Base-by-base conservation (phyloP, 2,113 vertebrate species). In the Hymenochirus boettgeri region DNA sequence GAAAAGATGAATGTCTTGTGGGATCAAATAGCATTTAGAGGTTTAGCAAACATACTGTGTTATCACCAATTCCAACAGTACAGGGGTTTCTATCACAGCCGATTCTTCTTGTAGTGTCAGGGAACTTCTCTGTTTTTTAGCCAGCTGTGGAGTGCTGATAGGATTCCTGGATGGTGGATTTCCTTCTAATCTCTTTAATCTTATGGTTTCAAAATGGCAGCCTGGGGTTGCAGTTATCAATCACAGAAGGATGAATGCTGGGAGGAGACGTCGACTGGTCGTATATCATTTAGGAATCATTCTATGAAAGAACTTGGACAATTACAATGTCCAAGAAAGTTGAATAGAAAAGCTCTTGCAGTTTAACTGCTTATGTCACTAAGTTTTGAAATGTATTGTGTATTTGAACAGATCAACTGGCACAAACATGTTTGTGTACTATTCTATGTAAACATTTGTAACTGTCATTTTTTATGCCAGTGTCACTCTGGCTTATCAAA, bases 141-240 rank as follows among this genome's bases (percentile, higher is more conserved):
- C 79, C 79, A 85, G 83, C 86, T 88, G 87, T 65, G 81, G 72
- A 74, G 53, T 73, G 70, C 63, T 82, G 87, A 89, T 89, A 89
- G 82, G 75, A 87, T 89, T 88, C 76, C 70, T 57, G 74, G 61
- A 77, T 75, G 73, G 70, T 84, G 80, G 80, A 85, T 85, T 89
- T 88, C 87, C 86, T 85, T 79, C 81, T 81, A 74, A 81, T 77
- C 78, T 72, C 82, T 82, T 70, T 70, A 74, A 76, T 79, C 76
- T 75, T 82, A 79, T 77, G 79, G 76, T 80, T 77, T 76, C 71
- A 67, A 76, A 77, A 77, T 80, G 81, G 81, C 69, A 70, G 73
- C 61, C 65, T 56, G 52, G 67, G 55, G 58, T 81, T 79, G 76
- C 75, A 62, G 82, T 84, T 83, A 75, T 73, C 70, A 23, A 83